A percentile compares a stretch with the other conserved stretches of the same genome.
phyloP scores from a whole-genome alignment of 2,797 vertebrate genomes.

The Graptemys geographica region DNA sequence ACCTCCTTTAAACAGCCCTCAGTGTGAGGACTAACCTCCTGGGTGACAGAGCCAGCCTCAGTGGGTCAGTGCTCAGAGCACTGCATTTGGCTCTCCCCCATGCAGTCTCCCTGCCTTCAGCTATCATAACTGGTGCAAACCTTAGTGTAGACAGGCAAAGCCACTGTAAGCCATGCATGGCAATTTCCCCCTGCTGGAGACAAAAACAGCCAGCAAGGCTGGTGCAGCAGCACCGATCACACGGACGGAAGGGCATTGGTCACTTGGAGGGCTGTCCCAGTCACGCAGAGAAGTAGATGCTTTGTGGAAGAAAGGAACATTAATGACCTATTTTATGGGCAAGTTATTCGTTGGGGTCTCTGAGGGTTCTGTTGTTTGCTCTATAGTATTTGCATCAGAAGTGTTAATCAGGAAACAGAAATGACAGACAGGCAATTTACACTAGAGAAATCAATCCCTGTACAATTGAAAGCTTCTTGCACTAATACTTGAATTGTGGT shows the following conservation, averaged over 20 bases:
- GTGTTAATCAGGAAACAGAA: neutral
- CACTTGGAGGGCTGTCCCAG: neutral
- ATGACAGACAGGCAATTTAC: fast-evolving
- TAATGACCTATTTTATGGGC: neutral
- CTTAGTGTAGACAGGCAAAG: neutral
- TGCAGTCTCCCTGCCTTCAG: neutral
- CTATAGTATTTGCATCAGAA: constrained; percentile 1
- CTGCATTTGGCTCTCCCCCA: neutral
- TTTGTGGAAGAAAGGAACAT: neutral
- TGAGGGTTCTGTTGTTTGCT: neutral
- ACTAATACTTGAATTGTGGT: fast-evolving
- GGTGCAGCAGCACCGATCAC: neutral
- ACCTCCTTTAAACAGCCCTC: neutral
- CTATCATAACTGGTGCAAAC: neutral
- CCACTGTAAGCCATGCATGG: neutral
- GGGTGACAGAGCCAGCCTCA: neutral
- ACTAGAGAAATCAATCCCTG: fast-evolving
- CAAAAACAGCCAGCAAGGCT: neutral
- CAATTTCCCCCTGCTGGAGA: neutral
- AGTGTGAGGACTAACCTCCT: neutral
- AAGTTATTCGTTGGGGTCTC: neutral
- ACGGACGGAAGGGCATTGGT: neutral
- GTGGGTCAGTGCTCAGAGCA: neutral
- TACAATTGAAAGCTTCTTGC: neutral
- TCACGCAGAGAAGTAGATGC: neutral